These are phyloP conservation scores for Pyrrhosoma nymphula DNA, from an alignment of 2,888 invertebrate species.

Conservation along the genomic window DNA sequence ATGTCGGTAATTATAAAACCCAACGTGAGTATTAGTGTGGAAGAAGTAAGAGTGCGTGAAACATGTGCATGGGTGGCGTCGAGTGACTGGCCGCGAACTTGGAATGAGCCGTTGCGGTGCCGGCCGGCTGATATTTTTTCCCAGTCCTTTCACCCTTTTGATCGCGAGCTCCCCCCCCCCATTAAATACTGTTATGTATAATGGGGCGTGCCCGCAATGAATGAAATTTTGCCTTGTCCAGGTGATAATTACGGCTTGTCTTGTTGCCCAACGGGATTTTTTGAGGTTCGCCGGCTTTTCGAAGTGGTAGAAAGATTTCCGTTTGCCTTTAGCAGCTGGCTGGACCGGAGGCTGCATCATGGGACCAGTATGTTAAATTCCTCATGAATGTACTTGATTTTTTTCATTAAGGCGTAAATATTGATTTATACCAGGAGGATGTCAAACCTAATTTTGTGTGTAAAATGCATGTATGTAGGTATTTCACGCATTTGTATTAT, in stretches of 20 bases:
- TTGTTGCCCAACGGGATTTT: not conserved
- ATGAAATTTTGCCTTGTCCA: not conserved
- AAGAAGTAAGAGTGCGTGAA: not conserved
- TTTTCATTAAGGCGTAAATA: too few species aligned
- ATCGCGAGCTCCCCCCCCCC: not conserved
- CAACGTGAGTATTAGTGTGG: not conserved
- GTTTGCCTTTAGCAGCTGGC: not conserved
- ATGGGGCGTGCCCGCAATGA: not conserved
- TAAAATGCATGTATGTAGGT: not conserved
- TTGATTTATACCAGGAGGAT: not conserved
- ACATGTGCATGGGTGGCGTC: not conserved
- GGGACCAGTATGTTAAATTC: not conserved
- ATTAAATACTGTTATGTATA: conserved; percentile 36
- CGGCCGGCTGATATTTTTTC: not conserved
- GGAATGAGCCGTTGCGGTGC: not conserved
- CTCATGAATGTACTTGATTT: not conserved
- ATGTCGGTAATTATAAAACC: too few species aligned
- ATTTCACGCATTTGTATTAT: not conserved
- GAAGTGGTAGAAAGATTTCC: not conserved
- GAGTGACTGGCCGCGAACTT: not conserved
- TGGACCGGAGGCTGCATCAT: not conserved
- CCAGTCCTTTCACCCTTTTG: not conserved
- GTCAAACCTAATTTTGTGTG: not conserved
- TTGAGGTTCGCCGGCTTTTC: not conserved
- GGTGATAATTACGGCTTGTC: not conserved